Evolutionary conservation across 2,888 invertebrate genomes (phyloP), one percentile per base, ranked within the genome.

Genomic region (Aelia acuminata): DNA sequence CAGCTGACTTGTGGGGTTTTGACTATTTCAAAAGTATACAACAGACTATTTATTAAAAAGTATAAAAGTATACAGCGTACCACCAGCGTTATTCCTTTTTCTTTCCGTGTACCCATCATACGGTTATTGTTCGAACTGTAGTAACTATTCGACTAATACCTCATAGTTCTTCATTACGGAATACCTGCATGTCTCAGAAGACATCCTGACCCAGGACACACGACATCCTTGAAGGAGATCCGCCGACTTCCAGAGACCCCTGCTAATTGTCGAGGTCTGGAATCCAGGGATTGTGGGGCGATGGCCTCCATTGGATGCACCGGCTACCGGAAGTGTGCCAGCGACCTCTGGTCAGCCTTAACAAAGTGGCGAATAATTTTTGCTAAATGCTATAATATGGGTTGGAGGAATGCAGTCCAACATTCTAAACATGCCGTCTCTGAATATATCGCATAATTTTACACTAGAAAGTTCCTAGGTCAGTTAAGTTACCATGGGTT

Each of bases 251-350:
- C 80, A 43, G 80, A 80, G 31, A 70, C 18, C 35, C 26, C 63
- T 31, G 63, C 80, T 80, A 80, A 80, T 80, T 47, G 80, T n/a
- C 80, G 22, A 43, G 80, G 80, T 43, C 80, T 80, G 80, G 80
- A 80, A 80, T 80, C 80, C 80, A 13, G 3, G 43, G 80, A 80
- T 80, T 80, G 80, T 75, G 80, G 80, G n/a, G 43, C 80, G 80
- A 43, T 47, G 80, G 11, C 80, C 80, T 43, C 43, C n/a, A 43
- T 47, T 1, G n/a, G 80, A 80, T 47, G 75, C 75, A 43, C 39
- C 39, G 35, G 75, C 20, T 75, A 13, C 75, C 7, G 75, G 80
- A 80, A 80, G 43, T 80, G 80, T 80, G 80, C 43, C 80, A 47
- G 10, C 80, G 18, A 7, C 63, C 35, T 18, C 63, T 70, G 63